Evolutionary conservation across 2,888 invertebrate species (phyloP), one percentile per base, ranked within the genome.

Genomic region (Oconnorella tubifera): DNA sequence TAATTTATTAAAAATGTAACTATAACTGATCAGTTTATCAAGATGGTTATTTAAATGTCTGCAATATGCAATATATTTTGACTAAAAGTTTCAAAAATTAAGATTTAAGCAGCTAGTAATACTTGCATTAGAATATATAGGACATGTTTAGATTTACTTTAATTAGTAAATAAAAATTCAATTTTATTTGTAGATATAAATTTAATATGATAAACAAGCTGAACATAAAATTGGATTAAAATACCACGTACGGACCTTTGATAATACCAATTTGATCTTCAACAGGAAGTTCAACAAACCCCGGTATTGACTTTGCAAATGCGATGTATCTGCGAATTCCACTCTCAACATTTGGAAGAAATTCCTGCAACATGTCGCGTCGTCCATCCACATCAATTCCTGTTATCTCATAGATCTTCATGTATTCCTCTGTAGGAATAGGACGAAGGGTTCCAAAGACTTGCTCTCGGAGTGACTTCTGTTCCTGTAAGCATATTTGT

Each of bases 311-410:
- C 64, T 80, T 80, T 25, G 77, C 78, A 65, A 77, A 80, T 49
- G 70, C 61, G 31, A 80, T 76, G 63, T 75, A 75, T 48, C 73
- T 72, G 33, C 74, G 72, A 31, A 80, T 74, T 50, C 73, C 75
- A 19, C 69, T 68, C 63, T 79, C 79, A 59, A 78, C 72, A 55
- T 74, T 73, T 1, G 71, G 68, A n/a, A 76, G 72, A 53, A 75
- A 73, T 19, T 70, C 64, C 14, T 69, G 63, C 64, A 78, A 68
- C 68, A 75, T 61, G 40, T 74, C 73, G 31, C 72, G 68, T 28
- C 80, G 65, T 14, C 77, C 76, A 62, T 80, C 80, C 6, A 80
- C 63, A 61, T 80, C 80, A 33, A 80, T 75, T 2, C 80, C 80
- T 10, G 79, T 79, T 1, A 73, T 65, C 48, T 72, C 70, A 69